A percentile compares a stretch with the other conserved stretches of the same genome.
Evolutionary conservation across 2,113 vertebrate genomes (phyloP).

Genomic region (Pteruthius melanotis): DNA sequence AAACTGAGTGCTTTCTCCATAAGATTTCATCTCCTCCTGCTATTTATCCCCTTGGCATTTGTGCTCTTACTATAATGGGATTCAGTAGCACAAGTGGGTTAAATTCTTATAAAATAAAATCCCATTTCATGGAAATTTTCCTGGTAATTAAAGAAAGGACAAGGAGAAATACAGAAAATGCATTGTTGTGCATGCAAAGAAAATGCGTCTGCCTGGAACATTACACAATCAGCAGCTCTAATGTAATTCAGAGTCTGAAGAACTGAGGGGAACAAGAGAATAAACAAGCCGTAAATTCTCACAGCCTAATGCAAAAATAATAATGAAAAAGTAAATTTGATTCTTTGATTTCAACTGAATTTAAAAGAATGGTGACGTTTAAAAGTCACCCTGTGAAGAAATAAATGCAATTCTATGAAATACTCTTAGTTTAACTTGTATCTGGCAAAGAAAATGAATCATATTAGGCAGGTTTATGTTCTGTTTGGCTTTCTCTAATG

Average conservation of each 20-base stretch:
- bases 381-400: slow-evolving; percentile 16
- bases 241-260: neutral
- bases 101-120: slow-evolving; percentile 29
- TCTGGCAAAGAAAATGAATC: slow-evolving; percentile 31
- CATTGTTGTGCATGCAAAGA: neutral
- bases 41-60: neutral
- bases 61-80: neutral
- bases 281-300: neutral
- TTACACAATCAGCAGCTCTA: neutral
- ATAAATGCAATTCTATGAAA: neutral
- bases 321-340: slow-evolving; percentile 5
- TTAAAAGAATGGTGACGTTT: slow-evolving; percentile 12
- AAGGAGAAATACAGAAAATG: neutral
- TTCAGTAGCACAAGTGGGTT: neutral
- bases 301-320: slow-evolving; percentile 11
- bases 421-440: neutral
- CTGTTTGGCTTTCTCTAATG: neutral
- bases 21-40: neutral
- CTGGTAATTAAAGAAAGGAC: neutral
- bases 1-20: neutral
- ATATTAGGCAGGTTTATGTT: neutral
- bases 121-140: slow-evolving; percentile 29
- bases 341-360: neutral
- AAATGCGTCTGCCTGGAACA: neutral
- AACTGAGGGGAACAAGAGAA: neutral